Percentiles rank a stretch among this genome's conserved stretches.
Evolutionary conservation across 2,797 vertebrate species (phyloP).

Genomic region (Parotocinclus haroldoi): DNA sequence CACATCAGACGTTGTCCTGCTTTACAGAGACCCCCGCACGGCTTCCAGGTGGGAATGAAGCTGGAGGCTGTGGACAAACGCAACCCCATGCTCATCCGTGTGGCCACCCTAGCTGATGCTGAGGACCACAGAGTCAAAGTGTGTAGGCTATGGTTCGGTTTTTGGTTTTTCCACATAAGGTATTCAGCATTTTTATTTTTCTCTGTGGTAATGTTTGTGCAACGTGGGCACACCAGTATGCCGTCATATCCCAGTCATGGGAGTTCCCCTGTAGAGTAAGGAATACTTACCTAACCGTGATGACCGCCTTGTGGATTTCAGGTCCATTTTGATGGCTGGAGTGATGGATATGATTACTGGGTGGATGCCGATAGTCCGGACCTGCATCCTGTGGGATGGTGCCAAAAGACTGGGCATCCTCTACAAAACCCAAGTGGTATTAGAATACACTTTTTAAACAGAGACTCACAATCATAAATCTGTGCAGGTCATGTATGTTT

Average conservation of each 20-base stretch:
- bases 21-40: conserved; percentile 79
- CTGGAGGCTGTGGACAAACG: conserved; percentile 86
- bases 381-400: conserved; percentile 85
- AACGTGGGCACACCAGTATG: too few relatives aligned
- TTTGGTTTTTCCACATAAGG: too few relatives aligned
- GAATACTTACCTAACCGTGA: too few relatives aligned
- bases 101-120: conserved; percentile 73
- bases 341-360: conserved; percentile 80
- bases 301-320: conserved; percentile 40
- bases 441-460: conserved; percentile 8
- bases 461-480: too few relatives aligned
- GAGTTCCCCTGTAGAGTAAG: too few relatives aligned
- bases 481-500: too few relatives aligned
- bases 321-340: conserved; percentile 89
- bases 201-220: too few relatives aligned
- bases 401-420: conserved; percentile 83
- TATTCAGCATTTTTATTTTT: too few relatives aligned
- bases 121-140: conserved; percentile 87
- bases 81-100: conserved; percentile 87
- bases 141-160: not conserved
- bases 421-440: conserved; percentile 80
- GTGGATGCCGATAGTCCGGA: conserved; percentile 82
- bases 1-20: not conserved
- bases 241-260: too few relatives aligned
- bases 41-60: conserved; percentile 84